Conservation (phyloP, 1,140 invertebrate species). For the Danaus melanippus region DNA sequence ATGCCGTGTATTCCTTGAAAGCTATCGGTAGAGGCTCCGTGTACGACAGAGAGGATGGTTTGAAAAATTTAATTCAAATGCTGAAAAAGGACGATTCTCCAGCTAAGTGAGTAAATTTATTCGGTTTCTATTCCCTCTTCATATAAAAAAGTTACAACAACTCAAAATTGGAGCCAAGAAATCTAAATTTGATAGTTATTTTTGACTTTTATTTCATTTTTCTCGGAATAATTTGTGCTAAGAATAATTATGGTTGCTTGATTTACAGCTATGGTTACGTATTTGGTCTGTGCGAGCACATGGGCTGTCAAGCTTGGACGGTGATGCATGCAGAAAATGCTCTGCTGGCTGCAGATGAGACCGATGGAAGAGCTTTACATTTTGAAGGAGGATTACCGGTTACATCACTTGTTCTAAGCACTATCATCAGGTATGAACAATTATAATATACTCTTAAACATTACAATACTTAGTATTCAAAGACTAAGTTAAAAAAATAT, state of each 20-base stretch:
- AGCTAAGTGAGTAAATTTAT: constrained; percentile 73
- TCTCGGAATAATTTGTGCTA: no score
- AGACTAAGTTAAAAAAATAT: no score
- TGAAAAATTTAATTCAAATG: constrained; percentile 77
- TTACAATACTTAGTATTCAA: no score
- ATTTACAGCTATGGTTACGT: constrained; percentile 84
- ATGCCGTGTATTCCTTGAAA: constrained; percentile 57
- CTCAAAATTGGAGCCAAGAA: no score
- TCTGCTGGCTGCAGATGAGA: constrained; percentile 95
- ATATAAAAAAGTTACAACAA: no score
- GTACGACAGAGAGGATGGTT: constrained; percentile 72
- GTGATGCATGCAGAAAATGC: constrained; percentile 90
- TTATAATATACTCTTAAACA: constrained; percentile 26
- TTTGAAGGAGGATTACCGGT: constrained; percentile 91
- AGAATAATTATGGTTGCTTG: no score
- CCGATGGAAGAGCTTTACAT: constrained; percentile 89
- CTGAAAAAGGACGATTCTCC: constrained; percentile 86
- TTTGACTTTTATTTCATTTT: no score
- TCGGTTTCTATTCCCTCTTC: no score
- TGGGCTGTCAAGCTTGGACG: constrained; percentile 78
- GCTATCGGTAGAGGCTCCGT: constrained; percentile 56
- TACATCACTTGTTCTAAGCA: constrained; percentile 68
- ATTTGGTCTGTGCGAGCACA: constrained; percentile 83
- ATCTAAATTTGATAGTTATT: no score
- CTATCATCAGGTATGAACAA: constrained; percentile 51